phyloP scores from a whole-genome alignment of 2,113 vertebrate genomes.

The Festucalex cinctus region DNA sequence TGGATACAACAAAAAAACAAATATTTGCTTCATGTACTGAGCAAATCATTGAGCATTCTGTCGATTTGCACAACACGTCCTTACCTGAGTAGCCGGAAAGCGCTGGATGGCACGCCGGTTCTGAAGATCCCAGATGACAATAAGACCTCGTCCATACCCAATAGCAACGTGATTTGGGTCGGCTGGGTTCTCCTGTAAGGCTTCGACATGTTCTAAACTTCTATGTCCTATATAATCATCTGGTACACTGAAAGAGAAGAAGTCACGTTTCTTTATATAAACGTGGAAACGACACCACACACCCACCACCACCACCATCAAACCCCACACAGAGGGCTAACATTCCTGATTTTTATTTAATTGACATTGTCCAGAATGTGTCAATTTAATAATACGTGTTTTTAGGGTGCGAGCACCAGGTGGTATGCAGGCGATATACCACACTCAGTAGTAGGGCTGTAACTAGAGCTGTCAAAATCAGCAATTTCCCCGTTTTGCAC shows the following conservation, averaged over 20 bases:
- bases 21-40: not conserved
- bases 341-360: too few species aligned
- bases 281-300: not conserved
- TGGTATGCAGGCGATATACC: too few species aligned
- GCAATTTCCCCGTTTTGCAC: too few species aligned
- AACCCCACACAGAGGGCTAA: not conserved
- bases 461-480: too few species aligned
- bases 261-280: not conserved
- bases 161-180: conserved; percentile 83
- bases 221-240: conserved; percentile 83
- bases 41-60: not conserved
- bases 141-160: conserved; percentile 89
- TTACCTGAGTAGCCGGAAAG: conserved; percentile 89
- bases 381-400: too few species aligned
- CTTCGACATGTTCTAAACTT: conserved; percentile 88
- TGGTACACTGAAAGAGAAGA: conserved; percentile 74
- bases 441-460: too few species aligned
- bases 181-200: conserved; percentile 83
- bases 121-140: conserved; percentile 87
- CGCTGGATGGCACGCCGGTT: conserved; percentile 70
- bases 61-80: not conserved
- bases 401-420: too few species aligned
- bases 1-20: not conserved
- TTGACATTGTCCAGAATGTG: too few species aligned
- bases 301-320: not conserved